Base-by-base conservation (phyloP, 1,140 invertebrate species). In the Aphaenogaster ashmeadi region DNA sequence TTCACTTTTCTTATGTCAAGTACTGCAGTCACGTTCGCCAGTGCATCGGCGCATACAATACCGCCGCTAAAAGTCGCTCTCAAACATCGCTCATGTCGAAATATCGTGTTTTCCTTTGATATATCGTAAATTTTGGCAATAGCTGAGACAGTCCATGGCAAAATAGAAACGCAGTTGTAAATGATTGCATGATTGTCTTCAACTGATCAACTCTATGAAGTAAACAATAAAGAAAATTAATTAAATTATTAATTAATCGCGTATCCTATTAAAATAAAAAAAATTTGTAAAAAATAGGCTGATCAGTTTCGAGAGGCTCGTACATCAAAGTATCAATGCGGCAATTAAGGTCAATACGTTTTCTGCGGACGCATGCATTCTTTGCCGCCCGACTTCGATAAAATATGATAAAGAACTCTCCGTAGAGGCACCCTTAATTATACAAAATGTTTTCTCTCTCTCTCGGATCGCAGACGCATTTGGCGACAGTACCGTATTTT, bases 1-100 rank as follows among this genome's bases (percentile, higher is more conserved):
- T 54, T 56, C 33, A 81, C 64, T 81, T 69, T n/a, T 27, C 5
- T 56, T 54, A 66, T 64, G 27, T 50, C 56, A 78, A 60, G 3
- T 77, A 21, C 33, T 27, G 44, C 50, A 54, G 64, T 81, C 62
- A 69, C 78, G 64, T 81, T 81, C 38, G 15, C 1, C 50, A 21
- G 52, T 21, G 21, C 21, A 9, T 69, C 36, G 36, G 21, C 21
- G 36, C 36, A 80, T 54, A 54, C 36, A 36, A 66, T 33, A 80
- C n/a, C 5, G 13, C 2, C 44, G 27, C 18, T 67, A 90, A 86
- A 87, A 87, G 13, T 89, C 54, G 5, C n/a, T 52, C 41, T 38
- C 47, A 27, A 81, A 77, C 56, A 88, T 54, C 33, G 27, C 11
- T 4, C 5, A 8, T 91, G 77, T 78, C 79, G 79, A 87, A 89